Conservation (phyloP, 1,140 invertebrate species). For the Drosophila nigrodunni region DNA sequence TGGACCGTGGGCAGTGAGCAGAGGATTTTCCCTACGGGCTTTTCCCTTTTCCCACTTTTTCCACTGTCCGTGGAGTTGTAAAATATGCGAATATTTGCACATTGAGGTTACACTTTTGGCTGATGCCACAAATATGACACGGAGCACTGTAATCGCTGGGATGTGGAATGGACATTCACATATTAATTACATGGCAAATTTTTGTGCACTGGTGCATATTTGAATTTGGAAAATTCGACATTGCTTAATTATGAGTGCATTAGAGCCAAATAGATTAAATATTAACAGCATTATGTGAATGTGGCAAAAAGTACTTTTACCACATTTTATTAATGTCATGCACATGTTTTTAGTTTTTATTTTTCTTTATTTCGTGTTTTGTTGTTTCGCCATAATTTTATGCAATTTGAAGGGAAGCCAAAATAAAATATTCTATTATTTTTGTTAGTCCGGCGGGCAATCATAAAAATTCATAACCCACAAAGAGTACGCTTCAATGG, state of each 20-base stretch:
- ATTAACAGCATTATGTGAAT: slow-evolving; percentile 54
- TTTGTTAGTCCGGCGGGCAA: slow-evolving; percentile 27
- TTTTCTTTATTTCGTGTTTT: slow-evolving; percentile 3
- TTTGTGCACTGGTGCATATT: slow-evolving; percentile 44
- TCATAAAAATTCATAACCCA: slow-evolving; percentile 74
- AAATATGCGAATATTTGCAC: slow-evolving; percentile 52
- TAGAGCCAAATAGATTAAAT: slow-evolving; percentile 68
- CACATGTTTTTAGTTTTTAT: not conserved
- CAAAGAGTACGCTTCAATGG: slow-evolving; percentile 58
- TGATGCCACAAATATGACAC: not conserved
- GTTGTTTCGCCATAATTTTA: slow-evolving; percentile 25
- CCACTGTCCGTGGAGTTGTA: not conserved
- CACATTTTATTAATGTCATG: slow-evolving; percentile 35
- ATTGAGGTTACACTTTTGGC: slow-evolving; percentile 13
- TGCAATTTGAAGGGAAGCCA: slow-evolving; percentile 33
- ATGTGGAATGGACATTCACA: slow-evolving; percentile 5
- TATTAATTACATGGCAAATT: slow-evolving; percentile 44
- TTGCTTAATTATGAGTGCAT: slow-evolving; percentile 73
- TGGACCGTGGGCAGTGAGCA: not conserved
- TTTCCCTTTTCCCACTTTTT: too few relatives aligned
- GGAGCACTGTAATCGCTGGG: not conserved
- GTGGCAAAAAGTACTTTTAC: slow-evolving; percentile 20
- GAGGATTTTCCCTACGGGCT: too few relatives aligned
- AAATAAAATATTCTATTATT: slow-evolving; percentile 68
- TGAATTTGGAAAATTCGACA: slow-evolving; percentile 49